phyloP scores from a whole-genome alignment of 37 sponge, comb jelly and placozoan species.

The Petrosia ficiformis region DNA sequence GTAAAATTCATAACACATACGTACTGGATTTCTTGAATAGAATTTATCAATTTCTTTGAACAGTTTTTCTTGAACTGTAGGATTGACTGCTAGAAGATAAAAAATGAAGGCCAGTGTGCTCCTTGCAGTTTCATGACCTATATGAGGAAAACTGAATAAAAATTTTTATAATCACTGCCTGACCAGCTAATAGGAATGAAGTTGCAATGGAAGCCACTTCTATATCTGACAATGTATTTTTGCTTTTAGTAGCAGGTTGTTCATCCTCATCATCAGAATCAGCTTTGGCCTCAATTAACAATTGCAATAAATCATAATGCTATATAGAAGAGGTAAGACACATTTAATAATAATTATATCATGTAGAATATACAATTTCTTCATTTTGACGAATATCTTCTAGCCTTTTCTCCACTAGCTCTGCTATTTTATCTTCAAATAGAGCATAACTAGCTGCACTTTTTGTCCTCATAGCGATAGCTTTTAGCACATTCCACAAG shows the following conservation, averaged over 20 bases:
- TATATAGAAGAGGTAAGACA: not conserved
- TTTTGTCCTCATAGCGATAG: not conserved
- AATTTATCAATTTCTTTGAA: constrained; percentile 9
- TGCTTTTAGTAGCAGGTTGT: not conserved
- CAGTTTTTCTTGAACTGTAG: constrained; percentile 10
- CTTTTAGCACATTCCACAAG: constrained; percentile 9
- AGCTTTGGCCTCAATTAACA: constrained; percentile 56
- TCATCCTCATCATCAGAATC: constrained; percentile 13
- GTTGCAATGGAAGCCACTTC: not conserved
- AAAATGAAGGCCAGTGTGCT: constrained; percentile 20
- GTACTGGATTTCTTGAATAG: not conserved
- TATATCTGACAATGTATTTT: not conserved
- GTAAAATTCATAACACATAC: not conserved
- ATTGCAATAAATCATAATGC: constrained; percentile 62
- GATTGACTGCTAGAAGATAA: constrained; percentile 23
- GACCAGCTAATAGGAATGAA: constrained; percentile 11
- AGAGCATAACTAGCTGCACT: not conserved
- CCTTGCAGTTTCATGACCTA: constrained; percentile 12
- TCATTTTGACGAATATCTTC: not conserved
- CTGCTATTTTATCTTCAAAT: not conserved
- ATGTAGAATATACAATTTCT: not conserved
- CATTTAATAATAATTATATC: not conserved
- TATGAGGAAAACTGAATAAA: not conserved
- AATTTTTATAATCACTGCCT: not conserved
- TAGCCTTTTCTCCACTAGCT: constrained; percentile 1